Percentiles rank a stretch among this genome's conserved stretches.
Evolutionary conservation across 1,140 invertebrate species (phyloP).

Genomic region (Pseudobourletiella spinata): DNA sequence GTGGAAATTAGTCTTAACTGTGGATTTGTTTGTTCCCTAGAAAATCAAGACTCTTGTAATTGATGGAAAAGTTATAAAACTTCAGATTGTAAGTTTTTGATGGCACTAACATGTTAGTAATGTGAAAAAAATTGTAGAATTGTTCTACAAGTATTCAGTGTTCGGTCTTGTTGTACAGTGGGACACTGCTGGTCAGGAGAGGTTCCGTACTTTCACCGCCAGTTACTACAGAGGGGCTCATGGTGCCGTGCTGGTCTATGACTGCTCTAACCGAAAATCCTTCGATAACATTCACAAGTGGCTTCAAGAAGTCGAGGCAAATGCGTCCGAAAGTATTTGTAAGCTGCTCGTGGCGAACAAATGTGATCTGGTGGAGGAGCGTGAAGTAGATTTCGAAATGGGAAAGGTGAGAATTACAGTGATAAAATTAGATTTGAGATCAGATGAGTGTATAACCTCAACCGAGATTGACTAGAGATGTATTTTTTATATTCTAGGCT

Average conservation of each 20-base stretch:
- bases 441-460: too few species aligned
- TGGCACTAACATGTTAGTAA: too few species aligned
- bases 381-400: slow-evolving; percentile 36
- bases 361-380: slow-evolving; percentile 40
- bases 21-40: background rate
- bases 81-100: background rate
- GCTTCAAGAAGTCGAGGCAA: slow-evolving; percentile 71
- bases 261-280: slow-evolving; percentile 80
- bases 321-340: slow-evolving; percentile 71
- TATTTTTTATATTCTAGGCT: too few species aligned
- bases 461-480: too few species aligned
- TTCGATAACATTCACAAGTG: slow-evolving; percentile 81
- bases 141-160: too few species aligned
- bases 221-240: slow-evolving; percentile 90
- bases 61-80: slow-evolving; percentile 1
- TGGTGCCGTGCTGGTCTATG: slow-evolving; percentile 82
- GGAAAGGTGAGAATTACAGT: slow-evolving; percentile 11
- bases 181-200: slow-evolving; percentile 91
- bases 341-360: slow-evolving; percentile 75
- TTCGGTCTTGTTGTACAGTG: too few species aligned
- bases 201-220: slow-evolving; percentile 84
- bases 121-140: too few species aligned
- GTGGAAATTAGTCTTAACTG: background rate
- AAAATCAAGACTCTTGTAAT: background rate
- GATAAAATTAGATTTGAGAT: too few species aligned